Percentiles rank a stretch among this genome's conserved stretches.
phyloP scores from a whole-genome alignment of 2,888 invertebrate genomes.

The Chaetogeoica ovagalla region DNA sequence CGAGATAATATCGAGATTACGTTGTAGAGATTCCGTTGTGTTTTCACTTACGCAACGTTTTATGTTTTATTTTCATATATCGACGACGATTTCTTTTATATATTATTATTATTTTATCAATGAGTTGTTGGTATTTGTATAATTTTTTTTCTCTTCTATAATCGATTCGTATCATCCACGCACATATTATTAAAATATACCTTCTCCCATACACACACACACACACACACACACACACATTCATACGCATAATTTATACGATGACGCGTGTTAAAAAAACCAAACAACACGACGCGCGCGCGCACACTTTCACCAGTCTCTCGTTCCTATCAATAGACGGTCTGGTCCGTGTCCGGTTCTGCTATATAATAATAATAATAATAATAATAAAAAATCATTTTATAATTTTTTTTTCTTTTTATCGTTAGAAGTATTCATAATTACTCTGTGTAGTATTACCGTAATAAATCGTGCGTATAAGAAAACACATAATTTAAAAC shows the following conservation, averaged over 20 bases:
- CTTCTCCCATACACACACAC: conserved; percentile 4
- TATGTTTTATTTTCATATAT: not conserved
- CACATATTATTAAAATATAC: not conserved
- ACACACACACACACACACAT: not conserved
- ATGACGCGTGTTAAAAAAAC: conserved; percentile 27
- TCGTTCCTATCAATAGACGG: conserved; percentile 1
- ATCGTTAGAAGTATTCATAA: too few species aligned
- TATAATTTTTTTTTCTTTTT: too few species aligned
- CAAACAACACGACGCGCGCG: not conserved
- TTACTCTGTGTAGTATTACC: too few species aligned
- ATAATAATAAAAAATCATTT: too few species aligned
- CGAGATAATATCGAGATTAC: not conserved
- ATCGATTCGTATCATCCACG: conserved; percentile 6
- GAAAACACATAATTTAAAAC: too few species aligned
- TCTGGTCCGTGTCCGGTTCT: not conserved
- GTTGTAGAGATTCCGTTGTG: too few species aligned
- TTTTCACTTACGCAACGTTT: not conserved
- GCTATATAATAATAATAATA: too few species aligned
- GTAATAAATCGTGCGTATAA: too few species aligned
- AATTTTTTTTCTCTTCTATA: not conserved
- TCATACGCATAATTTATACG: not conserved
- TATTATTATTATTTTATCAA: conserved; percentile 21
- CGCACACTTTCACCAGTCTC: conserved; percentile 36
- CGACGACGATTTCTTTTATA: not conserved
- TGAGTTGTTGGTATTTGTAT: not conserved